phyloP scores from a whole-genome alignment of 2,888 invertebrate genomes.

The Trichacis sp. region DNA sequence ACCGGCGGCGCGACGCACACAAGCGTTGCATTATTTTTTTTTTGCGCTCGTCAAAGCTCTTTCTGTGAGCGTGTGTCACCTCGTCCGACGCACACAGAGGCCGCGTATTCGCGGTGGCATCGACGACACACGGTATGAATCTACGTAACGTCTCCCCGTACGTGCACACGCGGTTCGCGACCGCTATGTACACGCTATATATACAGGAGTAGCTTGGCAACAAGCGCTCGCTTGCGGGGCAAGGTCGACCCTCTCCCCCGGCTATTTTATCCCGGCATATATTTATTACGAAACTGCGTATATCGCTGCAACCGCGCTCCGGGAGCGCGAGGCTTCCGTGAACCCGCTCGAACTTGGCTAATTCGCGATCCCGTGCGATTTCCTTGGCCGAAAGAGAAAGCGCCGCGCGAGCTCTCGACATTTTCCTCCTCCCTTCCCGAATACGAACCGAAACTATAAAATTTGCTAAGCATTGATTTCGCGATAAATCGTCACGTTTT shows the following conservation, averaged over 20 bases:
- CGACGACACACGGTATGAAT: constrained; percentile 10
- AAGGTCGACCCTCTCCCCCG: constrained; percentile 62
- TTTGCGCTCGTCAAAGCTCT: too few species aligned
- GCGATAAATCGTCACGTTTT: too few species aligned
- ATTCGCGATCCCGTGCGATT: too few species aligned
- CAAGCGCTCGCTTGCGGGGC: constrained; percentile 65
- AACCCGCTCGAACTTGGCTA: constrained; percentile 16
- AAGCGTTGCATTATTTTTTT: constrained; percentile 1
- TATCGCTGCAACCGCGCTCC: constrained; percentile 25
- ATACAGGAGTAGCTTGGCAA: constrained; percentile 65
- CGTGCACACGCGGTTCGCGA: constrained; percentile 2
- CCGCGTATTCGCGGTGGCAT: too few species aligned
- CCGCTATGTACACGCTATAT: constrained; percentile 50
- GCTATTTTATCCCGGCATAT: constrained; percentile 63
- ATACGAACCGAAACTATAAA: too few species aligned
- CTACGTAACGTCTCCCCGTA: constrained; percentile 27
- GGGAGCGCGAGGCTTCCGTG: constrained; percentile 34
- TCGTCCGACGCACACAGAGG: too few species aligned
- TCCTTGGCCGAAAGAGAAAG: too few species aligned
- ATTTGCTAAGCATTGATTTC: too few species aligned
- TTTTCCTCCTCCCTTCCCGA: too few species aligned
- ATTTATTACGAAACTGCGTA: constrained; percentile 62
- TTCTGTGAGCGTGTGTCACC: too few species aligned
- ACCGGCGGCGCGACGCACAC: constrained; percentile 12
- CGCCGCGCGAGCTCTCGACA: too few species aligned